Evolutionary conservation across 2,797 vertebrate species (phyloP), one percentile per base, ranked within the genome.

Genomic region (Chelonia mydas): DNA sequence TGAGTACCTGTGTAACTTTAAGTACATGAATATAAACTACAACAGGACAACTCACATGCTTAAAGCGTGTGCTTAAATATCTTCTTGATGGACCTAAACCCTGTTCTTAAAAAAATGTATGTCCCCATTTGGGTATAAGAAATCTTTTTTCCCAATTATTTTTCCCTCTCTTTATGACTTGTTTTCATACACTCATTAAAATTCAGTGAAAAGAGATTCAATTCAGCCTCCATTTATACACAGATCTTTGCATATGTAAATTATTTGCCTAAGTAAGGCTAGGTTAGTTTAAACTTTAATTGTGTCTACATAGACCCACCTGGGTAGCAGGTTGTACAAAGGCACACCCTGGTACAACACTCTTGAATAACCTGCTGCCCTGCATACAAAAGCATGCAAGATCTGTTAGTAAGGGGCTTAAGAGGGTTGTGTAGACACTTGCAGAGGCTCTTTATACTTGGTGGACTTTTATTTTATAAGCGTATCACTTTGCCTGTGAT

Each of bases 51-150:
- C 41, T 41, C 11, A 41, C 37, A 45, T 23, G 21, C 23, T 45
- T 74, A 45, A 68, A 37, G 16, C 72, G 45, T 76, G 21, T 47
- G 41, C 41, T 76, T 28, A 76, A 45, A 23, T 47, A 27, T 15
- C 72, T 47, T 27, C 3, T 25, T 37, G 78, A 7, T 17, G 3
- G 37, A 83, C 4, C 61, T 49, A 53, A 50, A 54, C n/a, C 0
- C 76, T 74, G 92, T 80, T 80, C 61, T 91, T 91, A 72, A 92
- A 91, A 83, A 78, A 84, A 33, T 45, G 78, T 6, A 11, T 82
- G 2, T 91, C 59, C 17, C 11, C 89, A n/a, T n/a, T 33, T 65
- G 61, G 33, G 16, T 6, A 1, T 4, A 45, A 45, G 23, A 15
- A 45, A 82, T 5, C 3, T 83, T 93, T 93, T 11, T 84, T 83